phyloP scores from a whole-genome alignment of 2,888 invertebrate genomes.

The Scaptomyza polygonia region DNA sequence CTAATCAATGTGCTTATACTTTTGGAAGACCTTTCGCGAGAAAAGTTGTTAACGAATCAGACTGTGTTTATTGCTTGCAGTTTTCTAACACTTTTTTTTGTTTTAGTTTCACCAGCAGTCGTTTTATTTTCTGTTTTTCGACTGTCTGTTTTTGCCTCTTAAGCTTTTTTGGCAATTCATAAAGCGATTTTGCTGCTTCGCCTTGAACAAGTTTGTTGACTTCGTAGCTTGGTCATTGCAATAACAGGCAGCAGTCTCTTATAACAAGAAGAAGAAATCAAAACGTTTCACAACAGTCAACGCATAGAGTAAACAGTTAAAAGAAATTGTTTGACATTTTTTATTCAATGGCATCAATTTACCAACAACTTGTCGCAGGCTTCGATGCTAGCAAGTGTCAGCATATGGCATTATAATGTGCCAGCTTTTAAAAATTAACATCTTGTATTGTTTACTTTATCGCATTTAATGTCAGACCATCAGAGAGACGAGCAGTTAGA shows the following conservation, averaged over 20 bases:
- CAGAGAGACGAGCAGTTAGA: constrained; percentile 12
- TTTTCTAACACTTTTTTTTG: constrained; percentile 35
- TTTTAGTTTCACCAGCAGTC: constrained; percentile 9
- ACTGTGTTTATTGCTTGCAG: constrained; percentile 7
- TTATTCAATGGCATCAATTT: constrained; percentile 65
- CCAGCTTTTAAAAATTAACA: constrained; percentile 62
- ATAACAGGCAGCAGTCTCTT: constrained; percentile 30
- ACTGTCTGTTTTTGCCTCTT: constrained; percentile 17
- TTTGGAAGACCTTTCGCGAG: constrained; percentile 1
- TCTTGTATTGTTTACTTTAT: constrained; percentile 54
- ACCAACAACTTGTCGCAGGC: constrained; percentile 35
- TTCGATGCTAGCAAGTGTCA: constrained; percentile 42
- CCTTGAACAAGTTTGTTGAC: constrained; percentile 75
- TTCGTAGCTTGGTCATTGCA: constrained; percentile 56
- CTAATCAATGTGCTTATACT: too few species aligned
- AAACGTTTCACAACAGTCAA: constrained; percentile 14
- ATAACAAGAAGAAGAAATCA: constrained; percentile 12
- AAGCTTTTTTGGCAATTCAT: constrained; percentile 63
- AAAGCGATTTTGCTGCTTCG: constrained; percentile 31
- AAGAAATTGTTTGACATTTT: constrained; percentile 69
- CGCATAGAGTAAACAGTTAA: constrained; percentile 44
- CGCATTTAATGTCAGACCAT: constrained; percentile 49
- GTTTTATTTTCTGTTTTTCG: constrained; percentile 26
- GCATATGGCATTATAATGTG: constrained; percentile 62
- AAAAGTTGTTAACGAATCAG: not conserved